phyloP scores from a whole-genome alignment of 2,888 invertebrate species.

The Aricia artaxerxes region DNA sequence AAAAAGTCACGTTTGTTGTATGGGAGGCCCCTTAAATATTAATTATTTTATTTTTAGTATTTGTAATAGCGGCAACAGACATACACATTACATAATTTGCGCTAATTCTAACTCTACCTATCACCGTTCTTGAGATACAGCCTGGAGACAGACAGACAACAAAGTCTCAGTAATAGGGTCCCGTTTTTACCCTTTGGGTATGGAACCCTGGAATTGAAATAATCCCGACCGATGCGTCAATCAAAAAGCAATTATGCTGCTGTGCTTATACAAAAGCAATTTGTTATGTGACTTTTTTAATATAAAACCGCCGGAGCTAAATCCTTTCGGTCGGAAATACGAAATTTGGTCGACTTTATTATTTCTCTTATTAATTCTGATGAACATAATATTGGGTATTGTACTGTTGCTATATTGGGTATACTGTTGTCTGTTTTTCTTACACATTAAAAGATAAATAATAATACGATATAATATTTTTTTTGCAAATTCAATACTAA shows the following conservation, averaged over 20 bases:
- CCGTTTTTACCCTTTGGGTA: too few species aligned
- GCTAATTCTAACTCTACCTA: too few species aligned
- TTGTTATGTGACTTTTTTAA: constrained; percentile 23
- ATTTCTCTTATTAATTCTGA: neutral
- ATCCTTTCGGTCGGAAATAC: constrained; percentile 2
- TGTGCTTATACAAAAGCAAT: constrained; percentile 27
- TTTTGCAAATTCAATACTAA: too few species aligned
- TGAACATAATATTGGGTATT: neutral
- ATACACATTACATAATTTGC: too few species aligned
- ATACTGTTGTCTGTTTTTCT: neutral
- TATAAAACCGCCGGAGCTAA: neutral
- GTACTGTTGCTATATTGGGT: neutral
- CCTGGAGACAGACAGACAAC: too few species aligned
- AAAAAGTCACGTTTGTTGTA: too few species aligned
- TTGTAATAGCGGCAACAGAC: too few species aligned
- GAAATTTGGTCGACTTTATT: neutral
- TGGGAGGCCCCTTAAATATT: too few species aligned
- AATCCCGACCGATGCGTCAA: constrained; percentile 16
- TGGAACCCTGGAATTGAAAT: neutral
- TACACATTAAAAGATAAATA: neutral
- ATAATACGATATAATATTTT: neutral
- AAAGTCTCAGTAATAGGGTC: too few species aligned
- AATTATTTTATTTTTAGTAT: too few species aligned
- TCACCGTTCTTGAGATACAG: too few species aligned
- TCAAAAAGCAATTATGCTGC: constrained; percentile 24